These are phyloP conservation scores for Diplodus puntazzo DNA, from an alignment of 2,797 vertebrate species.

Conservation along the genomic window DNA sequence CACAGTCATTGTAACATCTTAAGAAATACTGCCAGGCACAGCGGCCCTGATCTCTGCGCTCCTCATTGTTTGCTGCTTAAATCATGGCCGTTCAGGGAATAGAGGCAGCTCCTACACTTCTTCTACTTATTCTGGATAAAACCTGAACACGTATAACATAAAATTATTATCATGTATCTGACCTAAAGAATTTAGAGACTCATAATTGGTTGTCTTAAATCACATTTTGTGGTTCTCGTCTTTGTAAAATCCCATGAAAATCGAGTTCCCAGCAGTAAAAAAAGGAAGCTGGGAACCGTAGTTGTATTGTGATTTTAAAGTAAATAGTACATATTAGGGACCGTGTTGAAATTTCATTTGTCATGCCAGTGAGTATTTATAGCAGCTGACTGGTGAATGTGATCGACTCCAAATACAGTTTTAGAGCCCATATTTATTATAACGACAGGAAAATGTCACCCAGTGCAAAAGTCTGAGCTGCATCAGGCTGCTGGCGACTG, in stretches of 20 bases:
- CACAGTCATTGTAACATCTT: not conserved
- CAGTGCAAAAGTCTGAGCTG: not conserved
- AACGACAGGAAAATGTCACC: not conserved
- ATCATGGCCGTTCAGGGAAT: conserved; percentile 12
- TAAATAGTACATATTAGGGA: not conserved
- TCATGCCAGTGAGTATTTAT: not conserved
- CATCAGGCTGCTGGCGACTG: not conserved
- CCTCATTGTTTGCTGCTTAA: conserved; percentile 23
- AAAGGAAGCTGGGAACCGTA: too few relatives aligned
- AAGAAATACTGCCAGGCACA: conserved; percentile 4
- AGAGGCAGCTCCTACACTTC: not conserved
- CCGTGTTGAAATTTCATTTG: not conserved
- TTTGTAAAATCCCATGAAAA: too few relatives aligned
- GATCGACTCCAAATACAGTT: not conserved
- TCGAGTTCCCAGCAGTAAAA: too few relatives aligned
- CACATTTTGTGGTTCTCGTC: not conserved
- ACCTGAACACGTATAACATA: not conserved
- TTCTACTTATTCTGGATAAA: not conserved
- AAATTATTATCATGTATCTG: not conserved
- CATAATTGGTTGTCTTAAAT: not conserved
- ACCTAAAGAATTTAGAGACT: too few relatives aligned
- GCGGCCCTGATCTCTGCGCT: conserved; percentile 7
- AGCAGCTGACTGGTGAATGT: not conserved
- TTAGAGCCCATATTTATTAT: not conserved
- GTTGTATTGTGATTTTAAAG: too few relatives aligned